Base-by-base conservation (phyloP, 1,140 invertebrate genomes). In the Eulimnadia texana region DNA sequence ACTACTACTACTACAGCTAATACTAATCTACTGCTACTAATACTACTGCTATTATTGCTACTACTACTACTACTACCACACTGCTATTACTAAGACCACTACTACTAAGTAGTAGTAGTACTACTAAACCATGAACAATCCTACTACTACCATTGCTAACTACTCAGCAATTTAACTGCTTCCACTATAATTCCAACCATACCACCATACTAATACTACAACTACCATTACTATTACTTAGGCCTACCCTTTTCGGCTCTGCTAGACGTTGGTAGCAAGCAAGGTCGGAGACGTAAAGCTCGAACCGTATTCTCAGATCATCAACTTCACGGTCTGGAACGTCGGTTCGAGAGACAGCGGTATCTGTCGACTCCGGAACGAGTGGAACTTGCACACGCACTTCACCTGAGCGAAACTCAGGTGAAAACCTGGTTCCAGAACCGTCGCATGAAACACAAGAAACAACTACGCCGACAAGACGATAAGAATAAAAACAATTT, bases 401-500 rank as follows among this genome's bases (percentile, higher is more conserved):
- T 99, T 13, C 90, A 90, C 67, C 78, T 99, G 2, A 95, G 90
- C 1, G 94, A 99, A 77, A 95, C 95, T 0, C 96, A 99, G 76
- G 83, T 84, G 51, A 97, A 96, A 78, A 96, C 92, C 29, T 98
- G 93, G 94, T 98, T 97, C 74, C 93, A 97, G 76, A 97, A 97
- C 74, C 75, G 93, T 16, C 76, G 93, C 65, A 97, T 97, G 93
- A 98, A 97, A 70, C 92, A 96, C 73, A 97, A 97, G 78, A 97
- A 97, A 71, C 87, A 94, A 70, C 78, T 94, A 68, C 76, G 90
- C 60, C 86, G 87, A 69, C 66, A 81, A 22, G 78, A 74, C 49
- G 82, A 80, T n/a, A 78, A 78, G 19, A 77, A 63, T 61, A 24
- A 60, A 20, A 53, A 42, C 33, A 42, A 16, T 16, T 42, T 42